Percentiles rank a stretch among this genome's conserved stretches.
These are phyloP conservation scores for Agrilus planipennis DNA, from an alignment of 1,140 invertebrate species.

Conservation along the genomic window DNA sequence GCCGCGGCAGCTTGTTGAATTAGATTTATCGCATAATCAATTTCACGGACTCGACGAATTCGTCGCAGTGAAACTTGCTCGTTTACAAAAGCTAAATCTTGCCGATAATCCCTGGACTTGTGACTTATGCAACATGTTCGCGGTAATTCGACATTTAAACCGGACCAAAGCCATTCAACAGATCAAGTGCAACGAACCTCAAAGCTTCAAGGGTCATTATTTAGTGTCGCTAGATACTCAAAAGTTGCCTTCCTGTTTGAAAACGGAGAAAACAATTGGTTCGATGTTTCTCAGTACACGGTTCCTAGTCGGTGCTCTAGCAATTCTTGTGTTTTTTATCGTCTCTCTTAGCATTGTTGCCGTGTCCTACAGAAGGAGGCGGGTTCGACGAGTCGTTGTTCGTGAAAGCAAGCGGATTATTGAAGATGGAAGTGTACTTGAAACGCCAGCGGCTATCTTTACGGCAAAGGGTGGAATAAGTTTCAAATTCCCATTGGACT, in stretches of 20 bases:
- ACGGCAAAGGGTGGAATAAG: conserved; percentile 30
- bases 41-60: conserved; percentile 45
- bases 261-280: conserved; percentile 9
- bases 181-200: conserved; percentile 38
- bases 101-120: conserved; percentile 55
- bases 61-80: conserved; percentile 41
- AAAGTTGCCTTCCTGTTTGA: conserved; percentile 23
- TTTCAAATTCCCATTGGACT: conserved; percentile 34
- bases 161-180: conserved; percentile 36
- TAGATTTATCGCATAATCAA: conserved; percentile 51
- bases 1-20: conserved; percentile 39
- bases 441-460: conserved; percentile 23
- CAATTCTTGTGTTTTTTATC: conserved; percentile 22
- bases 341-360: conserved; percentile 27
- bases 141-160: conserved; percentile 42
- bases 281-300: conserved; percentile 8
- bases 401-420: conserved; percentile 19
- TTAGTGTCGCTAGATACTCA: conserved; percentile 20
- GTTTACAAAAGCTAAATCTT: conserved; percentile 39
- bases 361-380: conserved; percentile 24
- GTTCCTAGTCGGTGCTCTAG: conserved; percentile 21
- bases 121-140: conserved; percentile 47
- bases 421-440: conserved; percentile 11
- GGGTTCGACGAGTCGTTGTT: conserved; percentile 10
- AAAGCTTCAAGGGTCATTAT: conserved; percentile 17